These are phyloP conservation scores for Chouioia cunea DNA, from an alignment of 2,888 invertebrate genomes.

Conservation along the genomic window DNA sequence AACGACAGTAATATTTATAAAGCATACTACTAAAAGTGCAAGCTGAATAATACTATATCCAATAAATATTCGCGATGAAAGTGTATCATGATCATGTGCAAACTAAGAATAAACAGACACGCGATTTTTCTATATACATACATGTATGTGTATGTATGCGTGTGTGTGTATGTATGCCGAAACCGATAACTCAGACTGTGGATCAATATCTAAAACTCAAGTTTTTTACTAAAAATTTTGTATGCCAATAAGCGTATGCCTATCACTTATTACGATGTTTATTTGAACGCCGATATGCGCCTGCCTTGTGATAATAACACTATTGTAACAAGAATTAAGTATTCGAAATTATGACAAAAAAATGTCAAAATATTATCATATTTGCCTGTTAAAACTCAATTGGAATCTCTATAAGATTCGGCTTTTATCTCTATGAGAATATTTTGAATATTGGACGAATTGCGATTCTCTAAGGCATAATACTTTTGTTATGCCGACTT, in stretches of 20 bases:
- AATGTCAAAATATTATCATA: conserved; percentile 36
- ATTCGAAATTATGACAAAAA: conserved; percentile 35
- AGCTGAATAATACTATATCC: conserved; percentile 21
- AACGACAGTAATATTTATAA: conserved; percentile 40
- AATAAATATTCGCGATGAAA: conserved; percentile 23
- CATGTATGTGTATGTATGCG: no score
- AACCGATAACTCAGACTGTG: conserved; percentile 27
- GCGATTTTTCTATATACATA: conserved; percentile 28
- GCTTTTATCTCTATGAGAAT: conserved; percentile 40
- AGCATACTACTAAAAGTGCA: conserved; percentile 23
- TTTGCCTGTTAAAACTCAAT: conserved; percentile 44
- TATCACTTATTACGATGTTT: conserved; percentile 19
- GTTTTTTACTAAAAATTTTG: conserved; percentile 44
- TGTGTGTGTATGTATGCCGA: no score
- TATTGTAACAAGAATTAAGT: conserved; percentile 36
- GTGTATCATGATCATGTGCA: conserved; percentile 13
- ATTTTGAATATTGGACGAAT: conserved; percentile 37
- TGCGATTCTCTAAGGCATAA: conserved; percentile 43
- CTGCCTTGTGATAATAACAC: conserved; percentile 45
- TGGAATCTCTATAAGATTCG: conserved; percentile 44
- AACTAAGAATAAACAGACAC: conserved; percentile 27
- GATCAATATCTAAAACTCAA: conserved; percentile 35
- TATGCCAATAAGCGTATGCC: conserved; percentile 35
- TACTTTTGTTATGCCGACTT: conserved; percentile 36
- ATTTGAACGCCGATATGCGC: conserved; percentile 35